Evolutionary conservation across 2,797 vertebrate genomes (phyloP).

Genomic region (Tenualosa thibaudeaui): DNA sequence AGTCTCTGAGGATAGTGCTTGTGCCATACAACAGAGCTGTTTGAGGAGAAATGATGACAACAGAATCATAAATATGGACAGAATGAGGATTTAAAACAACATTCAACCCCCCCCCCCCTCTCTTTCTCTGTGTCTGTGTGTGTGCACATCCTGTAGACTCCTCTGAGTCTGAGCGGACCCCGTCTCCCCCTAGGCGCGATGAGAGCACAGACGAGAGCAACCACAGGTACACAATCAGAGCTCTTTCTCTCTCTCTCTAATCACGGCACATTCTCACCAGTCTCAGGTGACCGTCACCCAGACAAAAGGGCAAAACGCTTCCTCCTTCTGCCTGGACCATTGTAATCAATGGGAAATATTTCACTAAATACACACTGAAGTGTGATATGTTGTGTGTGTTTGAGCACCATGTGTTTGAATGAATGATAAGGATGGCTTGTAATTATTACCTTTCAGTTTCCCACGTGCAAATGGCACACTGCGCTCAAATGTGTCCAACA

Average conservation of each 20-base stretch:
- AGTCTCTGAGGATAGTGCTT: background rate
- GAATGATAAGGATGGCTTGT: background rate
- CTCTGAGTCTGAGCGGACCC: constrained; percentile 59
- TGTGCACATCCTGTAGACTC: constrained; percentile 62
- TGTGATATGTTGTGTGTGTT: background rate
- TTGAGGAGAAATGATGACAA: background rate
- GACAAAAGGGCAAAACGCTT: background rate
- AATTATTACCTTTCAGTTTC: constrained; percentile 52
- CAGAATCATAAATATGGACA: background rate
- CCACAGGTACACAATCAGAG: constrained; percentile 57
- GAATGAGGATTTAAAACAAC: background rate
- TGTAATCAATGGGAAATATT: background rate
- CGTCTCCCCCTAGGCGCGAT: constrained; percentile 61
- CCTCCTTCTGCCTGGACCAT: background rate
- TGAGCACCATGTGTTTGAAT: background rate
- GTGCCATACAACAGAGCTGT: background rate
- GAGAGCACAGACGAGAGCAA: constrained; percentile 64
- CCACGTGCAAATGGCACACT: constrained; percentile 54
- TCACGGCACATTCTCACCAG: background rate
- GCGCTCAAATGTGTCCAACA: constrained; percentile 50
- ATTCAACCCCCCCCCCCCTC: background rate
- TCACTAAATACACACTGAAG: background rate
- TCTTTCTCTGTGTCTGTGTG: background rate
- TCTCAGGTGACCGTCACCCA: background rate
- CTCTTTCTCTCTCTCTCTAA: background rate